Evolutionary conservation across 2,888 invertebrate species (phyloP), one percentile per base, ranked within the genome.

Genomic region (Thecocarcelia acutangulata): DNA sequence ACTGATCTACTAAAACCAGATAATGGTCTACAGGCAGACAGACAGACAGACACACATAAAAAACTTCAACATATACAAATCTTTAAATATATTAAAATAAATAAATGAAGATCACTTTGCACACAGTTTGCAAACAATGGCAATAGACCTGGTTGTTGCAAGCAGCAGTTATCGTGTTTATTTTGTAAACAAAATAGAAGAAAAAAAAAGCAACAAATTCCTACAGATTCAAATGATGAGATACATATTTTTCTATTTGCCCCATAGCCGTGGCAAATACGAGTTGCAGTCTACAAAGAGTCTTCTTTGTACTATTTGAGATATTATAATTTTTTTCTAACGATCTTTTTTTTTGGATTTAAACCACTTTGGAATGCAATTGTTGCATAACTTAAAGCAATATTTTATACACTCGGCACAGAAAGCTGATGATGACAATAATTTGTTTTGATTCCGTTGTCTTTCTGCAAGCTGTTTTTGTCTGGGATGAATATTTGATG

Each of bases 161-260:
- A 33, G 37, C 17, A 12, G 13, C n/a, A 17, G 48, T 21, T 46
- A 48, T 28, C 40, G 56, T 28, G 48, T 13, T 61, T 66, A 64
- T 52, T 33, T 40, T 52, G 56, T 33, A 28, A 56, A 66, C 24
- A 28, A 24, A 15, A 6, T 56, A 40, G 15, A 54, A 64, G 28
- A 61, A 56, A 33, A 28, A 58, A 77, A 74, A 44, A 56, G 50
- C n/a, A n/a, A n/a, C n/a, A 37, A 28, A 58, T 74, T 73, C 64
- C 64, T 66, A 77, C 64, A 69, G 70, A 82, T 82, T 61, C 70
- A 78, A 78, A 82, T 75, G 82, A 82, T 82, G 81, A 74, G 78
- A 82, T 74, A 81, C 56, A 58, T 64, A 42, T 58, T 78, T 59
- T 68, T 33, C 13, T 2, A 8, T 63, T 15, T 37, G 19, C 37